These are phyloP conservation scores for Cryptocheilus praepositus DNA, from an alignment of 2,888 invertebrate genomes.

Conservation along the genomic window DNA sequence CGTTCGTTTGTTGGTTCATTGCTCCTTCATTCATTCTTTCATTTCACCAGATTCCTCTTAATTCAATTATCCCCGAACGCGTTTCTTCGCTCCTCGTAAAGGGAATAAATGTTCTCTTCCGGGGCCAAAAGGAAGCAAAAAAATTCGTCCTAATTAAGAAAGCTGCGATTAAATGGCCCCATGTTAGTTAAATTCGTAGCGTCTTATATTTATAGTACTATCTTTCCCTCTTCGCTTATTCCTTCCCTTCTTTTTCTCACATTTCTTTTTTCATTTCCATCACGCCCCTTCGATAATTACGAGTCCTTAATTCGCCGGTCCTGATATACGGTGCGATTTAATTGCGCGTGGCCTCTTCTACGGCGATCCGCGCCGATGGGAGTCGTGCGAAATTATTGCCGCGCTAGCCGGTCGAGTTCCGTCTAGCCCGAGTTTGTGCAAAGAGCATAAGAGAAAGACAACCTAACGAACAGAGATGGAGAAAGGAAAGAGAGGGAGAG, in stretches of 20 bases:
- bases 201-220: conserved; percentile 48
- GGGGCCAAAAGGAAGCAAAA: conserved; percentile 41
- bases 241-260: background rate
- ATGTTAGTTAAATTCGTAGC: conserved; percentile 61
- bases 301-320: no score
- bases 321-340: conserved; percentile 35
- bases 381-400: no score
- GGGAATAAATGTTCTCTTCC: conserved; percentile 24
- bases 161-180: conserved; percentile 62
- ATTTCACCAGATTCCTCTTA: no score
- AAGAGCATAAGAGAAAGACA: no score
- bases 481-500: no score
- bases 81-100: conserved; percentile 60
- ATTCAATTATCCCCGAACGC: conserved; percentile 10
- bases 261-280: background rate
- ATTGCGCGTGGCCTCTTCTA: conserved; percentile 36
- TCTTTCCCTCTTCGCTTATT: background rate
- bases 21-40: background rate
- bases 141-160: conserved; percentile 69
- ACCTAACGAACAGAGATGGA: no score
- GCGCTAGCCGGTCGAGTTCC: no score
- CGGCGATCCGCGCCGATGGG: conserved; percentile 22
- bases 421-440: no score
- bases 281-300: background rate
- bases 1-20: no score